These are phyloP conservation scores for Ancistrus triradiatus DNA, from an alignment of 2,113 vertebrate genomes.

Conservation along the genomic window DNA sequence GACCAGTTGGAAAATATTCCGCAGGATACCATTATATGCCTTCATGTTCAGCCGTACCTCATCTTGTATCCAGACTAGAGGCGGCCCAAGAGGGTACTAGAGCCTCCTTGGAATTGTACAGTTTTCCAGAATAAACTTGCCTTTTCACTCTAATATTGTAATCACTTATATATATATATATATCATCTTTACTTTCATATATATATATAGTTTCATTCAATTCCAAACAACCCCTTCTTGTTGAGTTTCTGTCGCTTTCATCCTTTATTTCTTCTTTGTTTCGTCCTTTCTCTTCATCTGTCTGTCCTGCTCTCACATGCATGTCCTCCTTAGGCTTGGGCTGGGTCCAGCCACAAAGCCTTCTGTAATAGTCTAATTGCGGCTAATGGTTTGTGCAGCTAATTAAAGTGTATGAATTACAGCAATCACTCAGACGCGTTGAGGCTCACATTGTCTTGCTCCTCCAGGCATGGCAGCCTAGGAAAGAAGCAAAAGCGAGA, in stretches of 20 bases:
- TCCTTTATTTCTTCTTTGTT: neutral
- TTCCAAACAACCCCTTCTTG: no score
- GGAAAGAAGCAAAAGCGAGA: constrained; percentile 27
- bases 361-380: constrained; percentile 99
- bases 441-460: constrained; percentile 59
- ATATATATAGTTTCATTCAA: no score
- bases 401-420: constrained; percentile 99
- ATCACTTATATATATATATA: no score
- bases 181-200: no score
- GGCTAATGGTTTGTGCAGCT: constrained; percentile 99
- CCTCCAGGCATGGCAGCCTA: constrained; percentile 60
- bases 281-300: neutral
- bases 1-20: no score
- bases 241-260: constrained; percentile 4
- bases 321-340: constrained; percentile 58
- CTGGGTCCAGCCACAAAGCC: constrained; percentile 76
- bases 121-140: no score
- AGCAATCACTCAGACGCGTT: constrained; percentile 97
- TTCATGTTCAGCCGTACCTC: no score
- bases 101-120: no score
- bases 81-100: no score
- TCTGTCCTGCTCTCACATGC: constrained; percentile 52
- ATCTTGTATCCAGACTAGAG: no score
- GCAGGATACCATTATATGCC: no score
- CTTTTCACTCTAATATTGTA: no score